These are phyloP conservation scores for Drosophila anomalata DNA, from an alignment of 2,888 invertebrate genomes.

Conservation along the genomic window DNA sequence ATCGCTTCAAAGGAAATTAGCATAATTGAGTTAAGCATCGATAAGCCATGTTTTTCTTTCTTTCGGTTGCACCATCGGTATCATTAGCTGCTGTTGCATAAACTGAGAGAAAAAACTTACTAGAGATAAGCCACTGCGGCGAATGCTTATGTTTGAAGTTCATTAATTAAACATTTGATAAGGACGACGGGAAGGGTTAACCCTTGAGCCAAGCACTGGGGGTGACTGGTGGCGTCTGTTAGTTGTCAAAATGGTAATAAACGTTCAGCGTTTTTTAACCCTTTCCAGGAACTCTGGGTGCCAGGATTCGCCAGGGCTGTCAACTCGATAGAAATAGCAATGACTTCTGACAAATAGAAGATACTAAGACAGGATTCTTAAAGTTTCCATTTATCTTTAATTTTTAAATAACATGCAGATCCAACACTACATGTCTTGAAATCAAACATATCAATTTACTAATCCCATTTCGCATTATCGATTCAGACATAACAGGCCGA, in stretches of 20 bases:
- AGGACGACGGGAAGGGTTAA: constrained; percentile 44
- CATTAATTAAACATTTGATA: constrained; percentile 79
- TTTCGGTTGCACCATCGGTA: constrained; percentile 45
- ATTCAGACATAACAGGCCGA: constrained; percentile 30
- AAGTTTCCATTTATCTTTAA: no score
- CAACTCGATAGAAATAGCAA: constrained; percentile 22
- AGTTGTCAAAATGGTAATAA: constrained; percentile 60
- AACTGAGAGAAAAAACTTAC: constrained; percentile 15
- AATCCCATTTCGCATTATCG: constrained; percentile 33
- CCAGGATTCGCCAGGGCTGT: constrained; percentile 61
- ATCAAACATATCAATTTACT: constrained; percentile 15
- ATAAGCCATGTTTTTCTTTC: constrained; percentile 64
- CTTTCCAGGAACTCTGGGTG: constrained; percentile 39
- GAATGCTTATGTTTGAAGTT: constrained; percentile 55
- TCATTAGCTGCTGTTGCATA: constrained; percentile 58
- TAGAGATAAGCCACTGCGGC: constrained; percentile 30
- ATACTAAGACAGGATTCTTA: background rate
- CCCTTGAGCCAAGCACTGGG: constrained; percentile 12
- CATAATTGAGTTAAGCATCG: constrained; percentile 78
- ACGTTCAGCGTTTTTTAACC: constrained; percentile 51
- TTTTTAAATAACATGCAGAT: no score
- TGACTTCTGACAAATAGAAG: background rate
- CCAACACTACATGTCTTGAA: background rate
- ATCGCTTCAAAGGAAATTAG: constrained; percentile 56
- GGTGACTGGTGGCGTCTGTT: constrained; percentile 30